phyloP scores from a whole-genome alignment of 2,797 vertebrate species.

The Setipinna tenuifilis region DNA sequence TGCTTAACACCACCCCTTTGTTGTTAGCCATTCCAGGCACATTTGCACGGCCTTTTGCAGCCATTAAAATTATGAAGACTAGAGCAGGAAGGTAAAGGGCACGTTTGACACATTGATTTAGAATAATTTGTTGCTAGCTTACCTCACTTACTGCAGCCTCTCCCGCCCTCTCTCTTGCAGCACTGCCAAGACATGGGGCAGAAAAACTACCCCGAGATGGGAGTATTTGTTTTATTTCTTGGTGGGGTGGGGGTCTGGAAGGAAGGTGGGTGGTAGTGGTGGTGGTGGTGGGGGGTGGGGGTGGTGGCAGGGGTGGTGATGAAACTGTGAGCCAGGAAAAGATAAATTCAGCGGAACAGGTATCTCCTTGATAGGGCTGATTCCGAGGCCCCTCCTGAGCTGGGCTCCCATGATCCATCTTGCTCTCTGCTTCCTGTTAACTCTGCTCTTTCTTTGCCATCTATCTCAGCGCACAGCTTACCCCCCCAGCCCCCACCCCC shows the following conservation, averaged over 20 bases:
- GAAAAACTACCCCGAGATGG: slow-evolving; percentile 14
- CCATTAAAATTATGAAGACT: slow-evolving; percentile 23
- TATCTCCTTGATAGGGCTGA: slow-evolving; percentile 18
- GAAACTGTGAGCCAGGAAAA: neutral
- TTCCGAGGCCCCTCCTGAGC: slow-evolving; percentile 40
- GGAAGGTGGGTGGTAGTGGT: neutral
- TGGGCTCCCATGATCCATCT: slow-evolving; percentile 67
- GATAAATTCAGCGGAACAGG: neutral
- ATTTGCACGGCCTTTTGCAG: slow-evolving; percentile 14
- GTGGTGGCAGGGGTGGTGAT: neutral
- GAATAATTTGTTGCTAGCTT: slow-evolving; percentile 13
- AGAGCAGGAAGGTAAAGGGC: slow-evolving; percentile 23
- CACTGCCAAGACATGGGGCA: slow-evolving; percentile 1
- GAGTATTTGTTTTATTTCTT: slow-evolving; percentile 17
- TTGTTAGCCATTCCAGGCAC: slow-evolving; percentile 14
- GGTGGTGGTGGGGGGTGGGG: neutral
- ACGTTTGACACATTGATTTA: slow-evolving; percentile 26
- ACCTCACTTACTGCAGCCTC: slow-evolving; percentile 16
- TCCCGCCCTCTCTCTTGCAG: neutral
- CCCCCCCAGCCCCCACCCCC: slow-evolving; percentile 51
- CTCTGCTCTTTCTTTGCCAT: slow-evolving; percentile 73
- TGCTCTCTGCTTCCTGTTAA: slow-evolving; percentile 73
- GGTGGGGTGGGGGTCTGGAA: neutral
- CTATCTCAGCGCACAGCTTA: slow-evolving; percentile 65
- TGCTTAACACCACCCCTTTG: slow-evolving; percentile 23